A percentile compares a stretch with the other conserved stretches of the same genome.
These are phyloP conservation scores for Stenodema calcarata DNA, from an alignment of 2,888 invertebrate genomes.

Conservation along the genomic window DNA sequence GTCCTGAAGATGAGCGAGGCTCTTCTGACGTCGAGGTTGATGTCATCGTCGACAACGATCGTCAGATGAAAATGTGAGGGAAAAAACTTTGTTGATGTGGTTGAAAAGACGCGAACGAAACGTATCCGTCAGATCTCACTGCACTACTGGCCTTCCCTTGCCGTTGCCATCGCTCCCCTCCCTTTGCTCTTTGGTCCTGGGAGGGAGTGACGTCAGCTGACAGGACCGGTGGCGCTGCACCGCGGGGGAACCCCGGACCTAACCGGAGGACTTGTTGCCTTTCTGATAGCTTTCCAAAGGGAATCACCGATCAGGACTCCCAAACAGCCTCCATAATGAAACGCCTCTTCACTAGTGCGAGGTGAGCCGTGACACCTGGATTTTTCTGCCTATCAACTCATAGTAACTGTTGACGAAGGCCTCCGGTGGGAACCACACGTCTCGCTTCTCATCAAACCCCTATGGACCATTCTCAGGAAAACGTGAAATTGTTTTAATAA, in stretches of 20 bases:
- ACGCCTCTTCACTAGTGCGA: background rate
- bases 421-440: too few relatives aligned
- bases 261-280: conserved; percentile 34
- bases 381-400: too few relatives aligned
- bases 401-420: too few relatives aligned
- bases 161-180: background rate
- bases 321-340: background rate
- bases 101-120: background rate
- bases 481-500: too few relatives aligned
- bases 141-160: conserved; percentile 12
- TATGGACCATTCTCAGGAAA: too few relatives aligned
- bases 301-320: background rate
- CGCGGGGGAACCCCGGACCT: conserved; percentile 44
- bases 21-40: background rate
- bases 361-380: background rate
- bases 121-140: background rate
- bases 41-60: background rate
- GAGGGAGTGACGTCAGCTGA: conserved; percentile 37
- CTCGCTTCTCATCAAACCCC: too few relatives aligned
- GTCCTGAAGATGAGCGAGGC: background rate
- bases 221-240: conserved; percentile 2
- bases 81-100: background rate
- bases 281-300: background rate
- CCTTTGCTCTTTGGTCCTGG: background rate
- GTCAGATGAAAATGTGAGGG: background rate